phyloP scores from a whole-genome alignment of 2,888 invertebrate species.

The Tachina lurida region DNA sequence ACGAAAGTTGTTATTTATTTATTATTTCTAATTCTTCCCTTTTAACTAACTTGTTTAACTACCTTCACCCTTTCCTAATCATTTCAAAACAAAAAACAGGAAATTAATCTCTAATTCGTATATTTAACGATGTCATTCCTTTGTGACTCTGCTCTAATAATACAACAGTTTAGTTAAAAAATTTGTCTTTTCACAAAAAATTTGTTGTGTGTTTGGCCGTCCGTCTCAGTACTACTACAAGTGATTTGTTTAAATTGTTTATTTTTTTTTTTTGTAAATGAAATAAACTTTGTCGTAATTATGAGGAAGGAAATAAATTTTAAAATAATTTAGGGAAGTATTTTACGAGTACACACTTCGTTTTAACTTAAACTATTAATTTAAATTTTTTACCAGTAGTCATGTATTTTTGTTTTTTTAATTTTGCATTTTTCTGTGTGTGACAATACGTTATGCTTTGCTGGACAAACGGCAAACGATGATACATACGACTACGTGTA shows the following conservation, averaged over 20 bases:
- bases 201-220: background rate
- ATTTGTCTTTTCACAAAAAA: background rate
- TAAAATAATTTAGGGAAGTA: slow-evolving; percentile 59
- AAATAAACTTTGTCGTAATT: slow-evolving; percentile 25
- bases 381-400: slow-evolving; percentile 17
- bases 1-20: too few relatives aligned
- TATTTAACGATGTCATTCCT: background rate
- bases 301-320: slow-evolving; percentile 65
- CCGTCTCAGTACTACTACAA: slow-evolving; percentile 1
- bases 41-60: too few relatives aligned
- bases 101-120: too few relatives aligned
- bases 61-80: too few relatives aligned
- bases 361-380: slow-evolving; percentile 37
- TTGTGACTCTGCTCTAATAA: background rate
- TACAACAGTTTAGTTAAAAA: slow-evolving; percentile 2
- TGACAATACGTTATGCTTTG: slow-evolving; percentile 61
- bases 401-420: slow-evolving; percentile 13
- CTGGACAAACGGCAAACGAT: slow-evolving; percentile 44
- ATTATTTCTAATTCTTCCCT: too few relatives aligned
- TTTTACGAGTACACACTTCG: slow-evolving; percentile 50
- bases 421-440: slow-evolving; percentile 31
- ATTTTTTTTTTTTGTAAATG: background rate
- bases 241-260: slow-evolving; percentile 33
- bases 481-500: slow-evolving; percentile 21
- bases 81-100: too few relatives aligned